Base-by-base conservation (phyloP, 2,113 vertebrate genomes). In the Ariopsis seemanni region DNA sequence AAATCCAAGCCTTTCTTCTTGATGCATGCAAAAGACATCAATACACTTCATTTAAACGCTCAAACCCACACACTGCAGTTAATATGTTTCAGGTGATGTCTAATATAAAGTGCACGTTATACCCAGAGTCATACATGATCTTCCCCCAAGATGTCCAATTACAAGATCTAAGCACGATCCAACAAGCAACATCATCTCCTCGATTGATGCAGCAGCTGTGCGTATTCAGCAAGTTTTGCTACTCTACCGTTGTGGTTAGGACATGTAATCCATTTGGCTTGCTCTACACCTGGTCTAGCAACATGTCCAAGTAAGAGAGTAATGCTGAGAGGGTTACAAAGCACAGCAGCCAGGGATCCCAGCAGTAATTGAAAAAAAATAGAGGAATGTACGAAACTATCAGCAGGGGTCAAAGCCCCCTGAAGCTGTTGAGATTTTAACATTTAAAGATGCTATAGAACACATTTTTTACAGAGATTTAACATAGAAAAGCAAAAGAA, bases 251-350 rank as follows among this genome's bases (percentile, higher is more conserved):
- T 30, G 50, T 53, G 84, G 50, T 48, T 67, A 30, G 30, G n/a
- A 72, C 14, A 85, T 85, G 15, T 81, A 87, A 84, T 52, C 27
- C 42, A 17, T 75, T 71, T 87, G 57, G n/a, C 79, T 82, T 85
- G 48, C 67, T 60, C 34, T 30, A 72, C 65, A 85, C 78, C 62
- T 86, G 67, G 34, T 53, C 82, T 50, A 27, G 52, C 60, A 50
- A 81, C 67, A 71, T 77, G 8, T 11, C 27, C 12, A 62, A 85
- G 75, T 52, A 50, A 11, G 58, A 69, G 27, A 83, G 65, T 86
- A 86, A 90, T 67, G 80, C 69, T 62, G 58, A 42, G n/a, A 30
- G 80, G 62, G 74, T 87, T 88, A 84, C 50, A 42, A 30, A 78
- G 20, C 62, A 79, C 5, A 77, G n/a, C n/a, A n/a, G n/a, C n/a